These are phyloP conservation scores for Tachystola acroxantha DNA, from an alignment of 2,888 invertebrate genomes.

Conservation along the genomic window DNA sequence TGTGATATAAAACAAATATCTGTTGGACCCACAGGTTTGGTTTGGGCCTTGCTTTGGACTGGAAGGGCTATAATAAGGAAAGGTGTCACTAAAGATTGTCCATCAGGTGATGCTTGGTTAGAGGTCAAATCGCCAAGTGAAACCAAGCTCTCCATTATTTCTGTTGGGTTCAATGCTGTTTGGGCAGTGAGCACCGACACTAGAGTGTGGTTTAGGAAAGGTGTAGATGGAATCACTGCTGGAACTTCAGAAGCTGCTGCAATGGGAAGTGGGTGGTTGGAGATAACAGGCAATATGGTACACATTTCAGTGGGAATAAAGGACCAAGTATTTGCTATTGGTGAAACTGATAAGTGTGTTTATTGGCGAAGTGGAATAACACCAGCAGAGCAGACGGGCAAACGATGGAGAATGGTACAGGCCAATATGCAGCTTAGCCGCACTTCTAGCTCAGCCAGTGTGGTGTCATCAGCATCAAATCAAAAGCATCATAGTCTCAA, in stretches of 20 bases:
- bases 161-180: constrained; percentile 87
- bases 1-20: constrained; percentile 91
- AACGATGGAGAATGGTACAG: constrained; percentile 90
- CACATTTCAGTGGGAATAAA: constrained; percentile 90
- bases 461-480: constrained; percentile 80
- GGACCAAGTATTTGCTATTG: constrained; percentile 94
- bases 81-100: constrained; percentile 88
- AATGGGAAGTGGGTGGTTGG: constrained; percentile 91
- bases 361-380: constrained; percentile 89
- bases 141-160: constrained; percentile 85
- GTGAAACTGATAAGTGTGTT: constrained; percentile 87
- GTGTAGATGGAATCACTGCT: constrained; percentile 82
- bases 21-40: constrained; percentile 90
- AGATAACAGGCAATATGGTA: constrained; percentile 92
- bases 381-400: constrained; percentile 87
- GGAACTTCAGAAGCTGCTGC: constrained; percentile 87
- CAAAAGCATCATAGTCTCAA: constrained; percentile 84
- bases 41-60: constrained; percentile 92
- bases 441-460: constrained; percentile 88
- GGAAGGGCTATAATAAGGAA: constrained; percentile 90
- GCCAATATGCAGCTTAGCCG: constrained; percentile 90
- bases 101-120: constrained; percentile 86
- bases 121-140: constrained; percentile 86
- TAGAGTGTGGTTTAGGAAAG: constrained; percentile 92
- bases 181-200: constrained; percentile 91